Conservation (phyloP, 2,113 vertebrate genomes). For the Hippocampus barbouri region DNA sequence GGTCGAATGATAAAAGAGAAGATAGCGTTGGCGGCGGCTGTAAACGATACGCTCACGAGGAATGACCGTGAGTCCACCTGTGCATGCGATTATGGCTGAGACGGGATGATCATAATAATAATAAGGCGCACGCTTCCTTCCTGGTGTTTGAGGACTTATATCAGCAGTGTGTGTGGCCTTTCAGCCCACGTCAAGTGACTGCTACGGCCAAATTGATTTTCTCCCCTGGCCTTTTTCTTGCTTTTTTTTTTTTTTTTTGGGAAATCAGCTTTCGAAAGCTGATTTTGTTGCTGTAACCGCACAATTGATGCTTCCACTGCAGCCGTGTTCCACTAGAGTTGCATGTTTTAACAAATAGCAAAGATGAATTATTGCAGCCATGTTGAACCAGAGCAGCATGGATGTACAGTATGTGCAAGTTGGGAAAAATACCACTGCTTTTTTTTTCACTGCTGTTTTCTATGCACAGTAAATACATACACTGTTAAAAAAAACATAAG, state of each 20-base stretch:
- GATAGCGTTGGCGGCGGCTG: not conserved
- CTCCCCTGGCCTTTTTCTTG: constrained; percentile 41
- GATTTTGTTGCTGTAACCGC: constrained; percentile 55
- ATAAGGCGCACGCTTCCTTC: constrained; percentile 30
- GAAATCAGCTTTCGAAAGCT: constrained; percentile 48
- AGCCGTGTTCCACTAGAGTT: constrained; percentile 18
- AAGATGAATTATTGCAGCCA: constrained; percentile 8
- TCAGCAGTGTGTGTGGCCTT: constrained; percentile 48
- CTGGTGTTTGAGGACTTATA: constrained; percentile 40
- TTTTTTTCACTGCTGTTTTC: not conserved
- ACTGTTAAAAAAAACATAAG: too few relatives aligned
- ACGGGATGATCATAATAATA: constrained; percentile 20
- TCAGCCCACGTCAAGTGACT: constrained; percentile 43
- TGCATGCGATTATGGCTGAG: constrained; percentile 22
- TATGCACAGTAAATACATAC: not conserved
- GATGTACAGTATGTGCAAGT: not conserved
- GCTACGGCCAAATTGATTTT: constrained; percentile 57
- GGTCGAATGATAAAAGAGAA: not conserved
- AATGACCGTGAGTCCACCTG: not conserved
- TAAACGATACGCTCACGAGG: not conserved
- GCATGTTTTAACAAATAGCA: constrained; percentile 42
- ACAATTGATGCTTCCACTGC: constrained; percentile 50
- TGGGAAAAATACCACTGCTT: not conserved
- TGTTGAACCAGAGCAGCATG: not conserved
- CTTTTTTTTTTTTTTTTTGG: constrained; percentile 23